Conservation (phyloP, 2,888 invertebrate genomes). For the Slavum lentiscoides region DNA sequence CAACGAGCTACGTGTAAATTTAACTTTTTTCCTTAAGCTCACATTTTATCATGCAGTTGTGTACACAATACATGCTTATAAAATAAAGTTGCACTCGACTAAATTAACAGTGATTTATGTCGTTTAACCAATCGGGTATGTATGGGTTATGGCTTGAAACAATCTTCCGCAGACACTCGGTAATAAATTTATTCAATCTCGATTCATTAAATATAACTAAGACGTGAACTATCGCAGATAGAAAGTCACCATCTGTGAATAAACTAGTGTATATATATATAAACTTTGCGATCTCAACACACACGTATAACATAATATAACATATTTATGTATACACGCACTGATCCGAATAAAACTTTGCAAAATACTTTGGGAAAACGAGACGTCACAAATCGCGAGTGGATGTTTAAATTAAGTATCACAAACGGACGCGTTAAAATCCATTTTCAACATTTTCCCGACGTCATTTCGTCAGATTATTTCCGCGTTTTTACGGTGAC, state of each 20-base stretch:
- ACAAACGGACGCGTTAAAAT: too few relatives aligned
- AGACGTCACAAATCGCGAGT: not conserved
- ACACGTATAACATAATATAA: too few relatives aligned
- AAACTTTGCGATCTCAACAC: conserved; percentile 8
- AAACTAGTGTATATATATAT: too few relatives aligned
- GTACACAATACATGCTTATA: too few relatives aligned
- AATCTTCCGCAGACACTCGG: conserved; percentile 13
- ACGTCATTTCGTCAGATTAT: too few relatives aligned
- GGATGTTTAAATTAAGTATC: too few relatives aligned
- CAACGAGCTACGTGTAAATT: too few relatives aligned
- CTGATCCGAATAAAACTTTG: not conserved
- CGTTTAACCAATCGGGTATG: not conserved
- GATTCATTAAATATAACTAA: conserved; percentile 10
- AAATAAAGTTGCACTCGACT: conserved; percentile 6
- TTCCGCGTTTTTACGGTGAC: too few relatives aligned
- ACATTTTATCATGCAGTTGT: too few relatives aligned
- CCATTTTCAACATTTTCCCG: too few relatives aligned
- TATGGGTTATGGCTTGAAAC: not conserved
- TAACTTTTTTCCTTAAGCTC: too few relatives aligned
- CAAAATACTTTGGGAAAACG: not conserved
- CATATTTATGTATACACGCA: not conserved
- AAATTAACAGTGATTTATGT: conserved; percentile 28
- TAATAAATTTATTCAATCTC: conserved; percentile 31
- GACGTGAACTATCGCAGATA: not conserved
- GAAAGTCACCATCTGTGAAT: not conserved